Conservation (phyloP, 1,140 invertebrate genomes). For the Nomia melanderi region DNA sequence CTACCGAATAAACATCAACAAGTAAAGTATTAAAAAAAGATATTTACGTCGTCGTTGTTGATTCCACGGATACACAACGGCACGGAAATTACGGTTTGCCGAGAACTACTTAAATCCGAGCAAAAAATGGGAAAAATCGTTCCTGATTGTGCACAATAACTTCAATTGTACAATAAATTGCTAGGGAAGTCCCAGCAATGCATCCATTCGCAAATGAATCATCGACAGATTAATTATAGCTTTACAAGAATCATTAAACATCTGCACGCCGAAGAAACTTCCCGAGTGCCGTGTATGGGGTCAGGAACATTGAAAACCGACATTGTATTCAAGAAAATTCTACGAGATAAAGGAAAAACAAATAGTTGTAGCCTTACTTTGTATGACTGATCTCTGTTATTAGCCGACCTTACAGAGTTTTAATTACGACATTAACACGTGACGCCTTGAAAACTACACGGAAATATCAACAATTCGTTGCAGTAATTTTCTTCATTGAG, state of each 20-base stretch:
- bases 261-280: background rate
- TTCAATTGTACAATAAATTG: background rate
- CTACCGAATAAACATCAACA: too few relatives aligned
- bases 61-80: too few relatives aligned
- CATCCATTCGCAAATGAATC: background rate
- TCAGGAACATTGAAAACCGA: background rate
- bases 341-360: background rate
- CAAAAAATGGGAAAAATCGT: background rate
- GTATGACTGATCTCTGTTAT: background rate
- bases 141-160: background rate
- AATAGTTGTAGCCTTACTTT: background rate
- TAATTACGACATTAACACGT: too few relatives aligned
- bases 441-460: too few relatives aligned
- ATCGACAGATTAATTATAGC: background rate
- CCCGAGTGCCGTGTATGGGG: background rate
- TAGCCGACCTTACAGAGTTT: too few relatives aligned
- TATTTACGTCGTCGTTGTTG: too few relatives aligned
- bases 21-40: too few relatives aligned
- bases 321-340: background rate
- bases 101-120: background rate
- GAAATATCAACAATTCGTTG: too few relatives aligned
- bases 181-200: background rate
- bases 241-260: background rate
- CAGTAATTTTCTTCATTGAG: too few relatives aligned
- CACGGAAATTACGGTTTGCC: background rate